Conservation (phyloP, 1,140 invertebrate genomes). For the Aphaenogaster rudis region DNA sequence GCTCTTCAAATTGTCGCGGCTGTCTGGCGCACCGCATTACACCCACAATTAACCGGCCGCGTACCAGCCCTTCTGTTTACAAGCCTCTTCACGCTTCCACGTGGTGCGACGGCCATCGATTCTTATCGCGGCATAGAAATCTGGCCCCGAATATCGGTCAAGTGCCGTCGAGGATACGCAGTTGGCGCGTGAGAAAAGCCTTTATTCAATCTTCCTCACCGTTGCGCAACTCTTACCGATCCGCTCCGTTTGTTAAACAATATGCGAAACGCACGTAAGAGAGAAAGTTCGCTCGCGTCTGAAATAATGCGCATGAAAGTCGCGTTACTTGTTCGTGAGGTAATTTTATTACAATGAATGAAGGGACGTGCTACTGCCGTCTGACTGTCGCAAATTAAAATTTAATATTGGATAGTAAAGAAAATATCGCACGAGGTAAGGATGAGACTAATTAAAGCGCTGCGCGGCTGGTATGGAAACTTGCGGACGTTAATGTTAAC, state of each 20-base stretch:
- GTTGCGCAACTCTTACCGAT: slow-evolving; percentile 10
- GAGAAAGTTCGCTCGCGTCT: slow-evolving; percentile 20
- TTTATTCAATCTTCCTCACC: not conserved
- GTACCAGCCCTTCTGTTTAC: slow-evolving; percentile 61
- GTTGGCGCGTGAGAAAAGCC: slow-evolving; percentile 36
- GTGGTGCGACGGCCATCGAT: slow-evolving; percentile 30
- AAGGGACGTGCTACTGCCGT: not conserved
- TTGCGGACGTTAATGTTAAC: not conserved
- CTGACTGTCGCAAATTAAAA: slow-evolving; percentile 12
- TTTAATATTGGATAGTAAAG: slow-evolving; percentile 3
- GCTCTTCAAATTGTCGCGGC: slow-evolving; percentile 42
- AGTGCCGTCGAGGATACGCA: slow-evolving; percentile 47
- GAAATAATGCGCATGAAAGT: slow-evolving; percentile 24
- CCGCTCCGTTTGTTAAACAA: slow-evolving; percentile 17
- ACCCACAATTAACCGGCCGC: slow-evolving; percentile 62
- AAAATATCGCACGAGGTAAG: not conserved
- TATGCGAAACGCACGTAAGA: slow-evolving; percentile 1
- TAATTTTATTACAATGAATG: slow-evolving; percentile 7
- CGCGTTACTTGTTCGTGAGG: not conserved
- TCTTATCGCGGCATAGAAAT: slow-evolving; percentile 62
- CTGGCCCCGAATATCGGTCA: slow-evolving; percentile 65
- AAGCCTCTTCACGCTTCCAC: slow-evolving; percentile 56
- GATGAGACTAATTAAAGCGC: not conserved
- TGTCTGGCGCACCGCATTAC: slow-evolving; percentile 21
- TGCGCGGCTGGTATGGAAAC: not conserved